Evolutionary conservation across 2,888 invertebrate species (phyloP), one percentile per base, ranked within the genome.

Genomic region (Anoplius nigerrimus): DNA sequence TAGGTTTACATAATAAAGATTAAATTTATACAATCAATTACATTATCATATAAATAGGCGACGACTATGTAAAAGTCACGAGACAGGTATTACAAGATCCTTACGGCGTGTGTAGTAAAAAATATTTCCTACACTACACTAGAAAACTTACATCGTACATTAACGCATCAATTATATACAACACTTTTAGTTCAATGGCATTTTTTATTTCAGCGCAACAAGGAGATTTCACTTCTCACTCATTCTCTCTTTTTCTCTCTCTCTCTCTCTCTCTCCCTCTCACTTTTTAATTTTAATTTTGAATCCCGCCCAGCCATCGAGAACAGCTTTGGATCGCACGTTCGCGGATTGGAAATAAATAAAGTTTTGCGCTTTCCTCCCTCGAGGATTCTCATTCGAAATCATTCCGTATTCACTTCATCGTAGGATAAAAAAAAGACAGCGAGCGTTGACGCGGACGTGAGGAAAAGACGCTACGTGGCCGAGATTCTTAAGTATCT

Each of bases 11-110:
- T 84, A 82, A 80, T 84, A 85, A 84, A 84, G 79, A 73, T 69
- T 78, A 76, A 68, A 80, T 85, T 84, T 84, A 81, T 85, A 85
- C 82, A 85, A 82, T 82, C 72, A 76, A 75, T 80, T 77, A 82
- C 78, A 80, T 51, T 78, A 65, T 74, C 66, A 77, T 78, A 84
- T 84, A 85, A 81, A 82, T 82, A 82, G 77, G 74, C 66, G 76
- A 75, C 64, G 76, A 75, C 74, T 78, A 77, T 74, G 66, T 71
- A 68, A 74, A 18, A 42, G 74, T 62, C 69, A 75, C 74, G 68
- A 72, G 74, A 69, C 69, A 65, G 68, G 62, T 71, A 78, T 72
- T 74, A 79, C 66, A 69, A 74, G 80, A 69, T 66, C 66, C 69
- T 78, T 78, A 74, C 55, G 34, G 34, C 34, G 62, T 61, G 75